Evolutionary conservation across 2,113 vertebrate genomes (phyloP), one percentile per base, ranked within the genome.

Genomic region (Odontophorus gujanensis): DNA sequence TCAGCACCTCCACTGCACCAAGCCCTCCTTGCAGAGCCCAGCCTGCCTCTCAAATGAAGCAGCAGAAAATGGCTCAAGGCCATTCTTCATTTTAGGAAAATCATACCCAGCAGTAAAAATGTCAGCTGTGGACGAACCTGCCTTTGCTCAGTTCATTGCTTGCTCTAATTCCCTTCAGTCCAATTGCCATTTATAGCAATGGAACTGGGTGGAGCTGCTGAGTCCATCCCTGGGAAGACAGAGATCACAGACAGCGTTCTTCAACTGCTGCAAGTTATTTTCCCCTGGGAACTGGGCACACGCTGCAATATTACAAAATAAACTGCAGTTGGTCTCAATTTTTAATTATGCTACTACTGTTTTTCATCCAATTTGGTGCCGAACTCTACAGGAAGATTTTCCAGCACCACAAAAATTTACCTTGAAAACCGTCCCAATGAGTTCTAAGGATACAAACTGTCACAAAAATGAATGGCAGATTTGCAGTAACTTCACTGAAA

Each of bases 171-270:
- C 90, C 92, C 93, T 19, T 1, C 83, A 94, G 87, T 66, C 43
- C 43, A 81, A 94, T 34, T 81, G 85, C 76, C 76, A 94, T 94
- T 95, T 93, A 81, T 84, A 95, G 93, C 0, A 1, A 68, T 34
- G n/a, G 73, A 32, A 51, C 72, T 91, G 87, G 87, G 93, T 93
- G 90, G 85, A 97, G 80, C 68, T 40, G 19, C 32, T 10, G 24
- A 63, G 21, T 42, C 76, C 20, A 1, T 75, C 85, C 79, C 92
- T 94, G 90, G 87, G 94, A 97, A 95, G 91, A 4, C 48, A 57
- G 82, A 86, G 91, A 95, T 90, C 82, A 90, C 73, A 88, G 76
- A 42, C 76, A 73, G 65, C 73, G 75, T 95, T 95, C 90, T 89
- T 93, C 87, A 92, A 83, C 65, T 90, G 82, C 91, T 94, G 24